Base-by-base conservation (phyloP, 2,888 invertebrate genomes). In the Sphaerophoria taeniata region DNA sequence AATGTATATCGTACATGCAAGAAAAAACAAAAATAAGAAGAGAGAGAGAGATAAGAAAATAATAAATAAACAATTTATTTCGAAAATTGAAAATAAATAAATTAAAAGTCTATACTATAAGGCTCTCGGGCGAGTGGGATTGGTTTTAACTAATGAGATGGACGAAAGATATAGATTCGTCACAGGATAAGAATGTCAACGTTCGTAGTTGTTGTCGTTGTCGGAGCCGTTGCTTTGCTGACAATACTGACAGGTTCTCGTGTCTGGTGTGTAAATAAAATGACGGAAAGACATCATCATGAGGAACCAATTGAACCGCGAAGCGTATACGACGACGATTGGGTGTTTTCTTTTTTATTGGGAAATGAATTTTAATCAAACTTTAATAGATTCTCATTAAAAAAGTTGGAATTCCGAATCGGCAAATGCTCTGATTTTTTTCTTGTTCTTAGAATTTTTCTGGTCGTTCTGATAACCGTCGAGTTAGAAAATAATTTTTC, bases 1-100 rank as follows among this genome's bases (percentile, higher is more conserved):
- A 83, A 78, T 71, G 9, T 69, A 73, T 73, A 69, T 24, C 24
- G 24, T 24, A 24, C 24, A 24, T 24, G 39, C 53, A 78, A 78
- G 72, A 55, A 33, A 49, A 61, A 79, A 87, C 61, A 72, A 49
- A 82, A 86, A 86, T 75, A 81, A 84, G 72, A 74, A 75, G 75
- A 75, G 12, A 75, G 75, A 75, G 12, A 24, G 16, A 5, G 49
- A 65, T 12, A 9, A 6, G 12, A 3, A 6, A 9, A 43, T 3
- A 43, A 11, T 7, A 43, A 43, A 43, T 43, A 43, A 65, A 65
- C 33, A 65, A 65, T 49, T 73, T 83, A 82, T 83, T 24, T 73
- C 55, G 78, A 76, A 83, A 83, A 69, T 53, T 76, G 71, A 81
- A 87, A 71, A 77, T 65, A 84, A 87, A 84, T 80, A 84, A 84